Conservation (phyloP, 2,797 vertebrate species). For the Schizothorax lantsangensis region DNA sequence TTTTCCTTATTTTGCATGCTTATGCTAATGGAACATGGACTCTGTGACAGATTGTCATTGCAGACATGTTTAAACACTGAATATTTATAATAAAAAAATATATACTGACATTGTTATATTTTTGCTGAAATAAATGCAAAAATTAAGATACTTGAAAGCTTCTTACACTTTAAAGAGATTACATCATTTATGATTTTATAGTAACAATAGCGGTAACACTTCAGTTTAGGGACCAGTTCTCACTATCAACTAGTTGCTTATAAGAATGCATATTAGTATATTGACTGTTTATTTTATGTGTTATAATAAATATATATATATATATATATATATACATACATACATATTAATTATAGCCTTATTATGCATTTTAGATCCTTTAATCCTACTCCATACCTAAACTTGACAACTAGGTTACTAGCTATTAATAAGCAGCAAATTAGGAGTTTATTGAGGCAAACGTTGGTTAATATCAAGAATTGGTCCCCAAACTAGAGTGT, state of each 20-base stretch:
- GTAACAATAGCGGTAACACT: background rate
- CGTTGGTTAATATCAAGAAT: background rate
- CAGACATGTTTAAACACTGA: slow-evolving; percentile 80
- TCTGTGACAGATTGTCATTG: slow-evolving; percentile 66
- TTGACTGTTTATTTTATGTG: background rate
- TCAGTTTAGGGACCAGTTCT: background rate
- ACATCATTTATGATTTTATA: background rate
- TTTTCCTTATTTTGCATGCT: slow-evolving; percentile 21
- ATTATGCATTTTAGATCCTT: background rate
- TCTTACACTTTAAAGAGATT: background rate
- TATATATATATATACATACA: too few species aligned
- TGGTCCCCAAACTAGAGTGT: background rate
- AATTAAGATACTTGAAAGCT: background rate
- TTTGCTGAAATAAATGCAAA: slow-evolving; percentile 1
- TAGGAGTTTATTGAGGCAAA: background rate
- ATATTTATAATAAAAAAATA: slow-evolving; percentile 83
- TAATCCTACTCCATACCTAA: background rate
- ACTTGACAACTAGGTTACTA: background rate
- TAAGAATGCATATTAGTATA: background rate
- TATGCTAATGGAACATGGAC: slow-evolving; percentile 46
- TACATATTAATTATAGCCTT: background rate
- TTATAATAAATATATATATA: too few species aligned
- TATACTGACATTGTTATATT: slow-evolving; percentile 14
- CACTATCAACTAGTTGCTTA: background rate
- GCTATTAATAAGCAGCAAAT: background rate